Base-by-base conservation (phyloP, 2,113 vertebrate genomes). In the Otus sunia region DNA sequence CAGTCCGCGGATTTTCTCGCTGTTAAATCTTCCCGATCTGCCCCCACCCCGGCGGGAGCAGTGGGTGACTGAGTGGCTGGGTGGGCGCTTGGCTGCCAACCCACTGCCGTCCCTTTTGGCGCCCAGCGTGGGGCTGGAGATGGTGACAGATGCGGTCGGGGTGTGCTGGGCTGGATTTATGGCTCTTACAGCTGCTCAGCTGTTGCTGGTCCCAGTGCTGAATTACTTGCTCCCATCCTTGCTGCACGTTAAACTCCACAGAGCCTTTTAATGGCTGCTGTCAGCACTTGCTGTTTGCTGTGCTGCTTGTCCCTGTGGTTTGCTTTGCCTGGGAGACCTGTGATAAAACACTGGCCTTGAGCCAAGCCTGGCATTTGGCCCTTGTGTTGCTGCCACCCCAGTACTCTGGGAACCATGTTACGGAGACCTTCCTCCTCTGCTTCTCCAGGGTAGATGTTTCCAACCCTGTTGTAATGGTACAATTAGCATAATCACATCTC, bases 61-160 rank as follows among this genome's bases (percentile, higher is more conserved):
- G n/a, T 5, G 17, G 11, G 18, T 10, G n/a, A n/a, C 15, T 6
- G 5, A 67, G 77, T 3, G 2, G 3, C 37, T 84, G 89, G 43
- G 64, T 53, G 69, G 62, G 75, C 2, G 1, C 34, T 30, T 19
- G 55, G 34, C 36, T 79, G 71, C 11, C 69, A 21, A 10, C 41
- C n/a, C 43, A 1, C n/a, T 2, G 10, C 49, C 4, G 0, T 39
- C 30, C 43, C 11, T 60, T 45, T 37, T 14, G 59, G 37, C 36
- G 29, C 15, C 22, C 36, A 5, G 27, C 1, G 0, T 22, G 39
- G 60, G 37, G 16, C 29, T 25, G 10, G 5, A 4, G 12, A 5
- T 22, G 17, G 6, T 2, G 2, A 9, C 21, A 2, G 34, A 0
- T 14, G 3, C 1, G 6, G 36, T 13, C 14, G 4, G 43, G 12